Conservation (phyloP, 2,888 invertebrate species). For the Zele albiditarsus region DNA sequence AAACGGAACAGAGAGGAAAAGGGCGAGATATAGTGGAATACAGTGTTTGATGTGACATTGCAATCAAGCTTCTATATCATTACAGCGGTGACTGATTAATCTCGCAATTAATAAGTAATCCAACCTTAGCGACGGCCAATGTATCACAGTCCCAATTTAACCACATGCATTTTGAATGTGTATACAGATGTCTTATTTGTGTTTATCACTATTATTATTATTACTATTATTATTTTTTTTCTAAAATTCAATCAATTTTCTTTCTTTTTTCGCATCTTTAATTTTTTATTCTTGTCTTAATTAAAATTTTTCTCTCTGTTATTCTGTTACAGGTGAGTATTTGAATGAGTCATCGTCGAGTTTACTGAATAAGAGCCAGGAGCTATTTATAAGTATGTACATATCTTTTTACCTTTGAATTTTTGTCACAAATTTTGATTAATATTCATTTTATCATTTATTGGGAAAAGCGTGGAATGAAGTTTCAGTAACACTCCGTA, state of each 20-base stretch:
- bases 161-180: neutral
- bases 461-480: neutral
- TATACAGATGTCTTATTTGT: neutral
- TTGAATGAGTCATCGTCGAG: conserved; percentile 7
- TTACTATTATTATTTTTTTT: conserved; percentile 12
- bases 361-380: conserved; percentile 2
- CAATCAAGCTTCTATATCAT: conserved; percentile 53
- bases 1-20: neutral
- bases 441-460: neutral
- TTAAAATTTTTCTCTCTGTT: conserved; percentile 6
- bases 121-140: conserved; percentile 4
- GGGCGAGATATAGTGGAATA: neutral
- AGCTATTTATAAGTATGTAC: conserved; percentile 25
- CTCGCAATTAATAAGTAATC: conserved; percentile 62
- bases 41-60: neutral
- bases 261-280: neutral
- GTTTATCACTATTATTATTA: neutral
- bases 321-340: conserved; percentile 38
- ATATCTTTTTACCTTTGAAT: neutral
- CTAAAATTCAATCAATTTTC: neutral
- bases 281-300: neutral
- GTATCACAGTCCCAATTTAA: neutral
- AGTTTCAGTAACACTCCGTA: neutral
- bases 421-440: neutral
- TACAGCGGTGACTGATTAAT: conserved; percentile 62